Evolutionary conservation across 2,113 vertebrate genomes (phyloP).

Genomic region (Aplodontia rufa): DNA sequence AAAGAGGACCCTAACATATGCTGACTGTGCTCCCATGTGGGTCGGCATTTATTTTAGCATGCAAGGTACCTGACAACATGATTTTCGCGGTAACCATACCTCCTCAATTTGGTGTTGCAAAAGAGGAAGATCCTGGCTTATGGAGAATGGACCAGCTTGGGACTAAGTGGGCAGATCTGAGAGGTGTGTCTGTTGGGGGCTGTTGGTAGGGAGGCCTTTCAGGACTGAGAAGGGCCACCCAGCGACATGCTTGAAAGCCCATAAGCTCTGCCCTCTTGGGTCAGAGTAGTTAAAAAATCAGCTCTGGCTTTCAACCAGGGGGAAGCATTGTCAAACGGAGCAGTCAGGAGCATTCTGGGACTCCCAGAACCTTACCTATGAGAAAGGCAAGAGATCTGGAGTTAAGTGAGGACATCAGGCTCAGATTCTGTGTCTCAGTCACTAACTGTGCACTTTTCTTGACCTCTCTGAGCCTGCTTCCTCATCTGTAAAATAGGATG

Average conservation of each 20-base stretch:
- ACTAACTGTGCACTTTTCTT: neutral
- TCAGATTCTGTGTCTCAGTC: neutral
- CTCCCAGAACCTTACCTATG: neutral
- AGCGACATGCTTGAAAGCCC: neutral
- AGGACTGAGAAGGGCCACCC: neutral
- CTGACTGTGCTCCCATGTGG: neutral
- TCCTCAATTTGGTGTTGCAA: neutral
- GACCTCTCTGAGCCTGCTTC: neutral
- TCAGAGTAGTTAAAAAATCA: neutral
- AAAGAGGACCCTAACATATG: neutral
- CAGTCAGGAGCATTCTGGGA: neutral
- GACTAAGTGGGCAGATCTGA: neutral
- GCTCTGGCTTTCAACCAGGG: neutral
- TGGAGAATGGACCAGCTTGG: neutral
- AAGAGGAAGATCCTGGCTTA: neutral
- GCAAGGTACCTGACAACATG: neutral
- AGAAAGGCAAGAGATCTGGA: neutral
- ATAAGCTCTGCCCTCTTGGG: neutral
- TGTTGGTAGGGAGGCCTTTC: neutral
- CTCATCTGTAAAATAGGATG: neutral
- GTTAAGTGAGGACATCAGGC: neutral
- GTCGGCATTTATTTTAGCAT: neutral
- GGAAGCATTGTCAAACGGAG: neutral
- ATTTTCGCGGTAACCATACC: neutral
- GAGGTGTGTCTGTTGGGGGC: neutral